Evolutionary conservation across 1,140 invertebrate species (phyloP), one percentile per base, ranked within the genome.

Genomic region (Sarcophaga bullata): DNA sequence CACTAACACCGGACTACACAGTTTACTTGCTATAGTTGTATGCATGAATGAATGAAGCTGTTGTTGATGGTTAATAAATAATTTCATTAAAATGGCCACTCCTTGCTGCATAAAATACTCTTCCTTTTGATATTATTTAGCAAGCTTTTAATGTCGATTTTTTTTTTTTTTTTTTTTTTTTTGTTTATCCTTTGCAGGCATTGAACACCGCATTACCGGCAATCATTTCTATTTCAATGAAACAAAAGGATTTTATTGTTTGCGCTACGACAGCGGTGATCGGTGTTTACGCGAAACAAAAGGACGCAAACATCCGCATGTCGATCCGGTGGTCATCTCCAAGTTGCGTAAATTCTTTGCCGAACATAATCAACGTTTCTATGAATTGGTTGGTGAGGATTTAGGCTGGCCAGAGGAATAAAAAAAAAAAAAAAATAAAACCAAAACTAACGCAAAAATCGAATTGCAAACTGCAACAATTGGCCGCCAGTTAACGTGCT

Each of bases 141-240:
- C 25, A 37, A 4, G 25, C 25, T 4, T 37, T 37, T 37, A 37
- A 37, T 37, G 25, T 37, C 1, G 25, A 2, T 2, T 37, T 37
- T 37, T 37, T 37, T 19, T 68, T 17, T 7, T 37, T 37, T 37
- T 2, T 37, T 37, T 37, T 2, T 37, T 37, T 37, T 37, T 37
- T 19, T 68, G 62, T 7, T 37, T 37, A n/a, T 62, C 3, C 25
- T 0, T 47, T 58, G 17, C 68, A 90, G 89, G 89, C 83, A 89
- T 90, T 25, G 89, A 90, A 75, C 93, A 93, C 49, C 91, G 93
- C 49, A 95, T 97, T 83, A 95, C 94, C 13, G 94, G 95, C 84
- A 95, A 96, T 85, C 96, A 99, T 91, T 99, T 99, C 91, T 98
- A 98, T 90, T 98, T 98, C 91, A 99, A 99, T 91, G 94, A 96